A percentile compares a stretch with the other conserved stretches of the same genome.
Evolutionary conservation across 2,113 vertebrate species (phyloP).

Genomic region (Sminthopsis crassicaudata): DNA sequence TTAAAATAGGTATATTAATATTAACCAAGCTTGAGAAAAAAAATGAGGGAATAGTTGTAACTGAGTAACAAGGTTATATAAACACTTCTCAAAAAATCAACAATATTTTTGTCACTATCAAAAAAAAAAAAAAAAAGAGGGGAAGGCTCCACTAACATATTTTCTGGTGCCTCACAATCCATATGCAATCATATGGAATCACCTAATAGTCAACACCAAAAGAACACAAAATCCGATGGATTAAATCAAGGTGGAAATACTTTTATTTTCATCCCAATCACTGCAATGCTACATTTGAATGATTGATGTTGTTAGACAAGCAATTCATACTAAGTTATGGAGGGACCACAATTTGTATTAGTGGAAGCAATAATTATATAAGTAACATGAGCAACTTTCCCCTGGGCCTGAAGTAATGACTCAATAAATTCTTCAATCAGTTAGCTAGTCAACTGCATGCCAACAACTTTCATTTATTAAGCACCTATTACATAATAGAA

Average conservation of each 20-base stretch:
- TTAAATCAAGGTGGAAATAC: neutral
- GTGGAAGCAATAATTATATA: neutral
- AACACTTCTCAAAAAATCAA: slow-evolving; percentile 68
- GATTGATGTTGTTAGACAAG: neutral
- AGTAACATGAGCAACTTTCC: neutral
- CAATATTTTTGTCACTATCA: neutral
- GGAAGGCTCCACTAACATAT: no score
- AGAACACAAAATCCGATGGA: neutral
- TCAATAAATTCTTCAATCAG: neutral
- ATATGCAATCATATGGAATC: neutral
- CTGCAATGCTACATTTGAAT: neutral
- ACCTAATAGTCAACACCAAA: neutral
- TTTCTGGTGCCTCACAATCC: neutral
- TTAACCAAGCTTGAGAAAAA: slow-evolving; percentile 60
- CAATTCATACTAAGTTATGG: neutral
- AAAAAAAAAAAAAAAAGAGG: neutral
- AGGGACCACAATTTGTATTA: neutral
- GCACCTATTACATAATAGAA: neutral
- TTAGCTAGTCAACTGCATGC: neutral
- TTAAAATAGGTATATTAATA: slow-evolving; percentile 37
- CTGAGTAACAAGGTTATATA: slow-evolving; percentile 55
- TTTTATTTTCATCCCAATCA: neutral
- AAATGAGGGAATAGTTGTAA: slow-evolving; percentile 57
- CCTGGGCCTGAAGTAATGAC: slow-evolving; percentile 26
- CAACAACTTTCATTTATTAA: neutral